These are phyloP conservation scores for Aproaerema taeniolella DNA, from an alignment of 2,888 invertebrate species.

Conservation along the genomic window DNA sequence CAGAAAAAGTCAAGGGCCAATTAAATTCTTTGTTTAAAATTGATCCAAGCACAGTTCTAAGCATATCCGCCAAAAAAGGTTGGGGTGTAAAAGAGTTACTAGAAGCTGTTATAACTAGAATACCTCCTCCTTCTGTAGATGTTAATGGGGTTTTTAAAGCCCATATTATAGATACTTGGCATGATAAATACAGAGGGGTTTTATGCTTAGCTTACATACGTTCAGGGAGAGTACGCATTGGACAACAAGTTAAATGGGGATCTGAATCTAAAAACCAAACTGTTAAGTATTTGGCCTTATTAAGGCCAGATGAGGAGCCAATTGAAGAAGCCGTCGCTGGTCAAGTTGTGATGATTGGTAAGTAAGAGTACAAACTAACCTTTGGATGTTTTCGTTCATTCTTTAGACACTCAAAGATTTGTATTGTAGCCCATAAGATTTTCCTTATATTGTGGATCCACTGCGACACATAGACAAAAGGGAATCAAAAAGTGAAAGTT, in stretches of 20 bases:
- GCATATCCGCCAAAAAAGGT: constrained; percentile 95
- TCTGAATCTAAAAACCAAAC: constrained; percentile 86
- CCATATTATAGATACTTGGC: constrained; percentile 96
- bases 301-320: constrained; percentile 85
- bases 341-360: constrained; percentile 92
- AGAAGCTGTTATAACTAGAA: constrained; percentile 84
- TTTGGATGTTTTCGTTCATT: too few species aligned
- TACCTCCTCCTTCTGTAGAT: constrained; percentile 85
- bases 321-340: constrained; percentile 86
- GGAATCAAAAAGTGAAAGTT: too few species aligned
- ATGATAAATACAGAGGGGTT: constrained; percentile 90
- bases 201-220: constrained; percentile 86
- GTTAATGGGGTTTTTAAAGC: constrained; percentile 83
- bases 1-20: constrained; percentile 88
- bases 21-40: constrained; percentile 90
- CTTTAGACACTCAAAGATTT: too few species aligned
- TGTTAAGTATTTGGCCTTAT: constrained; percentile 86
- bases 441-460: too few species aligned
- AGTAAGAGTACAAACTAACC: too few species aligned
- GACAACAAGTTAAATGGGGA: constrained; percentile 85
- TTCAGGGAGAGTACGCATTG: constrained; percentile 84
- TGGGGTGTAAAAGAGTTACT: constrained; percentile 88
- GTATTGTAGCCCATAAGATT: too few species aligned
- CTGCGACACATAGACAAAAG: too few species aligned
- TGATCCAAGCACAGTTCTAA: constrained; percentile 82